Evolutionary conservation across 1,140 invertebrate species (phyloP).

Genomic region (Papilio helenus): DNA sequence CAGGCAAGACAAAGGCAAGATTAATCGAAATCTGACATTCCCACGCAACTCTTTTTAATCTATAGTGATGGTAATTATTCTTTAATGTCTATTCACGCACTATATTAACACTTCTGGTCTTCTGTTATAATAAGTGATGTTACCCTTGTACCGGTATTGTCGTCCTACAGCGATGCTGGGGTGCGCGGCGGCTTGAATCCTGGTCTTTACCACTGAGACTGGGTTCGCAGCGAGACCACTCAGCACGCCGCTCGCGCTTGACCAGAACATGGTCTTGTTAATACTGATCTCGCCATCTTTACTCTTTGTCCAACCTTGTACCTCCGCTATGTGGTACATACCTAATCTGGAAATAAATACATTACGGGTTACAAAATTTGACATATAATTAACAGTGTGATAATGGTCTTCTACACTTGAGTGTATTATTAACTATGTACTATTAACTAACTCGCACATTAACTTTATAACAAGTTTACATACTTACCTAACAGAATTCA

Average conservation of each 20-base stretch:
- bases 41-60: no score
- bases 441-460: no score
- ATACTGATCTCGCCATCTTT: slow-evolving; percentile 88
- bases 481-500: slow-evolving; percentile 75
- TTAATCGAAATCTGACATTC: no score
- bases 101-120: no score
- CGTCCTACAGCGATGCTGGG: slow-evolving; percentile 93
- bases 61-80: no score
- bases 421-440: no score
- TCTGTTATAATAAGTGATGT: neutral
- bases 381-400: neutral
- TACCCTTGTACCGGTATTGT: slow-evolving; percentile 89
- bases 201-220: slow-evolving; percentile 94
- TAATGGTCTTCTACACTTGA: no score
- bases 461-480: neutral
- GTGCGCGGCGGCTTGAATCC: slow-evolving; percentile 90
- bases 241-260: slow-evolving; percentile 88
- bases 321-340: slow-evolving; percentile 88
- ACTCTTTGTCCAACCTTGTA: slow-evolving; percentile 87
- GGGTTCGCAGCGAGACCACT: slow-evolving; percentile 91
- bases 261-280: slow-evolving; percentile 86
- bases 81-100: no score
- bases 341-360: slow-evolving; percentile 85
- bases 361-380: neutral
- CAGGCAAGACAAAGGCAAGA: no score